Evolutionary conservation across 2,797 vertebrate species (phyloP).

Genomic region (Malacoraja senta): DNA sequence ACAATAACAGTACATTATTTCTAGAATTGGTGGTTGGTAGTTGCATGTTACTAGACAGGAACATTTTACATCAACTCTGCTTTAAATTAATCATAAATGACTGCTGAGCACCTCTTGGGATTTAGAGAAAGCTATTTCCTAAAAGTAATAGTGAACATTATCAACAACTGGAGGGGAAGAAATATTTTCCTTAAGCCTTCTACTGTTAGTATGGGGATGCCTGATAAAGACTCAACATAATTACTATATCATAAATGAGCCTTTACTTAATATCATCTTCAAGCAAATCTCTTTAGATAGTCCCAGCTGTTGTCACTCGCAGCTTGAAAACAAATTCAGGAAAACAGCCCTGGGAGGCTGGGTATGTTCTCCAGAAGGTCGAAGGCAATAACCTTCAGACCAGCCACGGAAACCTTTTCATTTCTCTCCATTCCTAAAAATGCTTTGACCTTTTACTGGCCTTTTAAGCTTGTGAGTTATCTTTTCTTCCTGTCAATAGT

Average conservation of each 20-base stretch:
- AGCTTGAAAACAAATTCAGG: conserved; percentile 18
- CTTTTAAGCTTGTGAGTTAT: conserved; percentile 12
- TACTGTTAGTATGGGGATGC: not conserved
- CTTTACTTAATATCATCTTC: not conserved
- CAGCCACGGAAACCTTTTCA: not conserved
- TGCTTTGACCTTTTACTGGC: not conserved
- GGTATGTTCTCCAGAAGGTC: not conserved
- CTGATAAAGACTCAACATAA: conserved; percentile 9
- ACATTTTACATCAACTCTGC: conserved; percentile 2
- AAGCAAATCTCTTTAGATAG: conserved; percentile 2
- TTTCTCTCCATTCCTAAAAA: not conserved
- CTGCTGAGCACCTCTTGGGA: not conserved
- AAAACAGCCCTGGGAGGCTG: not conserved
- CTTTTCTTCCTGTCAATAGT: not conserved
- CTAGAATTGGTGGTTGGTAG: not conserved
- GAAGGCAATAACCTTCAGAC: not conserved
- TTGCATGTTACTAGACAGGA: not conserved
- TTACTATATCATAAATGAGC: not conserved
- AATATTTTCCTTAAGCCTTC: not conserved
- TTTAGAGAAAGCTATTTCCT: conserved; percentile 22
- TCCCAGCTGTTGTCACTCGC: not conserved
- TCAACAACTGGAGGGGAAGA: not conserved
- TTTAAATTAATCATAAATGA: conserved; percentile 20
- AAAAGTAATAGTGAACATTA: conserved; percentile 17
- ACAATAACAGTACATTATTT: not conserved